Evolutionary conservation across 2,888 invertebrate species (phyloP).

Genomic region (Athetis lepigone): DNA sequence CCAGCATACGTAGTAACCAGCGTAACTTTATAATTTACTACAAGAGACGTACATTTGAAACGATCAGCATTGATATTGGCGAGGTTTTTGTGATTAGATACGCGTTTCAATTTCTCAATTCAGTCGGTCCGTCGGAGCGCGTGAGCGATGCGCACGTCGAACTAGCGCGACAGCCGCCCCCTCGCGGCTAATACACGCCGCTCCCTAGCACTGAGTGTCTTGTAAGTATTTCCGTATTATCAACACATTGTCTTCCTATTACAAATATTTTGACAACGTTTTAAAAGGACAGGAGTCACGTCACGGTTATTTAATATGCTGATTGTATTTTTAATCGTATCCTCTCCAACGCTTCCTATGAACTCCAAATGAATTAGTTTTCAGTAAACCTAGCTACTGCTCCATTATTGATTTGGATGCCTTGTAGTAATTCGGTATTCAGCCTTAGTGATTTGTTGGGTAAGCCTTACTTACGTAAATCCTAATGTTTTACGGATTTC

Average conservation of each 20-base stretch:
- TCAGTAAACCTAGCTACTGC: not conserved
- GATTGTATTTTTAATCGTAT: not conserved
- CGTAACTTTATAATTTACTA: slow-evolving; percentile 51
- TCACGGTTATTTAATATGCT: not conserved
- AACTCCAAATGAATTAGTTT: slow-evolving; percentile 9
- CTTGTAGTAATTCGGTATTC: slow-evolving; percentile 32
- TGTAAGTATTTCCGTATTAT: slow-evolving; percentile 31
- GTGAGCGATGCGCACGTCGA: slow-evolving; percentile 85
- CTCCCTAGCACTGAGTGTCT: slow-evolving; percentile 44
- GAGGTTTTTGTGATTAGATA: slow-evolving; percentile 77
- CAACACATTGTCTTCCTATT: slow-evolving; percentile 37
- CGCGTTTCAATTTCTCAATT: slow-evolving; percentile 88
- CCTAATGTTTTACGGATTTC: not conserved
- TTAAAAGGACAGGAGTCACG: not conserved
- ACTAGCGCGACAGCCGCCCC: slow-evolving; percentile 74
- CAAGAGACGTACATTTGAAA: slow-evolving; percentile 51
- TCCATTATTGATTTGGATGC: slow-evolving; percentile 68
- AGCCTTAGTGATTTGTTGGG: slow-evolving; percentile 19
- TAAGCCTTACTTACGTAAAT: not conserved
- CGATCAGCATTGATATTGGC: slow-evolving; percentile 65
- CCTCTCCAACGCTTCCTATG: not conserved
- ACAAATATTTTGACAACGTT: not conserved
- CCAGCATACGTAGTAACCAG: slow-evolving; percentile 25
- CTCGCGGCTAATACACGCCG: slow-evolving; percentile 55
- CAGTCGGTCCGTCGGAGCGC: slow-evolving; percentile 85